Evolutionary conservation across 2,113 vertebrate genomes (phyloP).

Genomic region (Dolichotis patagonum): DNA sequence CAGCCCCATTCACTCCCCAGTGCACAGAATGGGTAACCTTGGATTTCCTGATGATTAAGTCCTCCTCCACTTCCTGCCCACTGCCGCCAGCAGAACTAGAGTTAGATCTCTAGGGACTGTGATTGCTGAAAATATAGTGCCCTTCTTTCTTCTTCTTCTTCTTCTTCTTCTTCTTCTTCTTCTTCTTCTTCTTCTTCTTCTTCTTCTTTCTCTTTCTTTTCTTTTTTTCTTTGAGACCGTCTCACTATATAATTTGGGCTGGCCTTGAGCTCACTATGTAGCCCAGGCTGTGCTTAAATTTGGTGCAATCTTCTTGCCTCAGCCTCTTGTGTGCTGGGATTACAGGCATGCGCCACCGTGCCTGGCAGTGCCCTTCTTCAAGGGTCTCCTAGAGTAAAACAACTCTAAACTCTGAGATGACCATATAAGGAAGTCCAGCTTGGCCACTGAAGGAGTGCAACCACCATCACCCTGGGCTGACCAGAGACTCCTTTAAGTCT

Average conservation of each 20-base stretch:
- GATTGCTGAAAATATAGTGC: background rate
- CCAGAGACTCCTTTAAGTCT: background rate
- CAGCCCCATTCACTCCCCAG: background rate
- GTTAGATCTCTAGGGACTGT: background rate
- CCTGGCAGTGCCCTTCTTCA: background rate
- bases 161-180: no score
- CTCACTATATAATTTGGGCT: no score
- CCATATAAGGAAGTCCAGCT: constrained; percentile 48
- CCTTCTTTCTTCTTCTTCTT: background rate
- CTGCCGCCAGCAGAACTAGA: background rate
- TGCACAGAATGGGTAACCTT: background rate
- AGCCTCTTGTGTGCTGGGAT: no score
- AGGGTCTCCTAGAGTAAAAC: background rate
- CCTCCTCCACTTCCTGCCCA: background rate
- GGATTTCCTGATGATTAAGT: background rate
- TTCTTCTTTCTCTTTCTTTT: no score
- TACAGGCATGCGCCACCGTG: no score
- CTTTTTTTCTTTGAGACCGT: no score
- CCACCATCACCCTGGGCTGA: background rate
- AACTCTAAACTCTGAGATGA: background rate
- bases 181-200: no score
- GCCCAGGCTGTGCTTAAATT: no score
- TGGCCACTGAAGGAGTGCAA: background rate
- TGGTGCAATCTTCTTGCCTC: no score
- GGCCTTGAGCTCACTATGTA: no score